phyloP scores from a whole-genome alignment of 1,140 invertebrate genomes.

The Globodera rostochiensis region DNA sequence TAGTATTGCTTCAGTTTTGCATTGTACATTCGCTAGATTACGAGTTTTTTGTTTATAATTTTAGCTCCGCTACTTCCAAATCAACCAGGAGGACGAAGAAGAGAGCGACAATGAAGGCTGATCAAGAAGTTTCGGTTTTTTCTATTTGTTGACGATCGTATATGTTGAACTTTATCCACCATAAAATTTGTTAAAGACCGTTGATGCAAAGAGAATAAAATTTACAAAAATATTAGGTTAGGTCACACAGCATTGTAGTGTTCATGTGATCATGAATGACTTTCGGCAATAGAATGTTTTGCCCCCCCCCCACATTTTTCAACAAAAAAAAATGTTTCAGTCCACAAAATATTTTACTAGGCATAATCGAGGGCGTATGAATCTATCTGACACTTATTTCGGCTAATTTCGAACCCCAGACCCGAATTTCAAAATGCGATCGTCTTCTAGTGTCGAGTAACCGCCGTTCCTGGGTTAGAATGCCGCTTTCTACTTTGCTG shows the following conservation, averaged over 20 bases:
- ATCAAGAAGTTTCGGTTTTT: not conserved
- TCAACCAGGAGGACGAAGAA: slow-evolving; percentile 91
- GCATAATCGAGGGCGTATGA: too few species aligned
- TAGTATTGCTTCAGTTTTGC: not conserved
- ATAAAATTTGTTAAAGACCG: not conserved
- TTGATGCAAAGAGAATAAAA: not conserved
- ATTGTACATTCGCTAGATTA: not conserved
- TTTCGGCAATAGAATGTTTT: slow-evolving; percentile 9
- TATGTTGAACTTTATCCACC: slow-evolving; percentile 1
- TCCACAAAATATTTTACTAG: too few species aligned
- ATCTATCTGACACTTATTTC: too few species aligned
- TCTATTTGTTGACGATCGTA: slow-evolving; percentile 12
- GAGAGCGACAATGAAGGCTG: slow-evolving; percentile 81
- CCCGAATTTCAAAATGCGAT: slow-evolving; percentile 69
- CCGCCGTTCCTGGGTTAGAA: slow-evolving; percentile 84
- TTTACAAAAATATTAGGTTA: not conserved
- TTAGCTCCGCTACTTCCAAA: slow-evolving; percentile 94
- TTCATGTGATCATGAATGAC: slow-evolving; percentile 32
- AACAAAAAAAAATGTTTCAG: too few species aligned
- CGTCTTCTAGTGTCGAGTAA: slow-evolving; percentile 81
- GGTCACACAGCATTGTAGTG: not conserved
- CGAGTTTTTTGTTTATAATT: not conserved
- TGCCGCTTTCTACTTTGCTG: slow-evolving; percentile 70
- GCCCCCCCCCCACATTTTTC: too few species aligned
- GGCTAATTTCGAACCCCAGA: too few species aligned